These are phyloP conservation scores for Canis aureus DNA, from an alignment of 2,113 vertebrate species.

Conservation along the genomic window DNA sequence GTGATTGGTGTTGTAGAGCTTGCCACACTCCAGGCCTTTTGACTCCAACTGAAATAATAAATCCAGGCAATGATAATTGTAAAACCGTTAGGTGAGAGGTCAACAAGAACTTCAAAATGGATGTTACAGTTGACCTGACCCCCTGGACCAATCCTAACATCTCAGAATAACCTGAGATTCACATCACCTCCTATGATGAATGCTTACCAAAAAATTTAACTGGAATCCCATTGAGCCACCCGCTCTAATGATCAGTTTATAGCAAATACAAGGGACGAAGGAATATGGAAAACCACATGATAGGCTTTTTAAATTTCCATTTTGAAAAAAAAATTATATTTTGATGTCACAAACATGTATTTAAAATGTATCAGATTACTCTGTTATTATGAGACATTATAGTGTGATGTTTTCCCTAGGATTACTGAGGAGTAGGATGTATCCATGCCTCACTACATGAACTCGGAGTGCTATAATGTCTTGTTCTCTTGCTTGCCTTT, in stretches of 20 bases:
- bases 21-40: not conserved
- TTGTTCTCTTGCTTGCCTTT: not conserved
- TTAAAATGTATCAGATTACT: not conserved
- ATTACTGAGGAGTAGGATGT: not conserved
- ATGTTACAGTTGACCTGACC: not conserved
- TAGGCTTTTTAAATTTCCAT: not conserved
- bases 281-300: not conserved
- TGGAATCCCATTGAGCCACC: not conserved
- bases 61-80: not conserved
- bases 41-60: not conserved
- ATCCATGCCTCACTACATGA: not conserved
- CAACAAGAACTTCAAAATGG: not conserved
- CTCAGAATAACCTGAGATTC: not conserved
- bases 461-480: not conserved
- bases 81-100: not conserved
- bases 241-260: not conserved
- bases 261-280: not conserved
- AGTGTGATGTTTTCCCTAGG: not conserved
- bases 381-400: not conserved
- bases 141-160: fast-evolving
- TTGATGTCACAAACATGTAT: conserved; percentile 17
- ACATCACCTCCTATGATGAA: not conserved
- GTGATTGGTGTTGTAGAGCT: not conserved
- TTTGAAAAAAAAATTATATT: not conserved
- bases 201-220: not conserved